phyloP scores from a whole-genome alignment of 2,113 vertebrate species.

The Scartelaos histophorus region DNA sequence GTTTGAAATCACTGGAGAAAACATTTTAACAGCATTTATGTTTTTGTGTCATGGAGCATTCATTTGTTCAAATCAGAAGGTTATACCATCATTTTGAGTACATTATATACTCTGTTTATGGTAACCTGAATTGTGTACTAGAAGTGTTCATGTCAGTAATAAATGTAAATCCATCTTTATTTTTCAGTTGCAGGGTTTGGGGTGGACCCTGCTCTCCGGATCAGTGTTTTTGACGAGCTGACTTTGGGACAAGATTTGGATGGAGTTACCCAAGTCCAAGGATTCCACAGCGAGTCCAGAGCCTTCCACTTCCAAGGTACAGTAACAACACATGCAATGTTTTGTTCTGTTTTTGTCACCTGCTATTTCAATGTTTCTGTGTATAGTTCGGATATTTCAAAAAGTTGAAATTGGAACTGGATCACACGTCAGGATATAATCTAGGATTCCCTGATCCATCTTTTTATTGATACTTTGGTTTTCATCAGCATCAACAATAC shows the following conservation, averaged over 20 bases:
- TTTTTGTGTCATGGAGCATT: too few relatives aligned
- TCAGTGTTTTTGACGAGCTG: constrained; percentile 89
- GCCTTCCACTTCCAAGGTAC: constrained; percentile 94
- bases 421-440: too few relatives aligned
- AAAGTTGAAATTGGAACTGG: too few relatives aligned
- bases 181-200: constrained; percentile 87
- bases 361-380: not conserved
- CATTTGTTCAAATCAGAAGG: too few relatives aligned
- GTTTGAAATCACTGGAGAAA: too few relatives aligned
- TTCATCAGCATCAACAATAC: too few relatives aligned
- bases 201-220: constrained; percentile 92
- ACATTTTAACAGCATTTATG: too few relatives aligned
- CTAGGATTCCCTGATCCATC: too few relatives aligned
- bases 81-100: too few relatives aligned
- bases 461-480: too few relatives aligned
- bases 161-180: constrained; percentile 32
- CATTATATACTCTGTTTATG: not conserved
- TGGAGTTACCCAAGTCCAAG: constrained; percentile 92
- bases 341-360: not conserved
- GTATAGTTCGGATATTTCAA: not conserved
- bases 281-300: constrained; percentile 93
- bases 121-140: not conserved
- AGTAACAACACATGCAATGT: constrained; percentile 53
- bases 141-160: constrained; percentile 12
- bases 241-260: constrained; percentile 81